Evolutionary conservation across 30 jellyfish, hydroid and myxozoan genomes (phyloP).

Genomic region (Hydractinia symbiolongicarpus): DNA sequence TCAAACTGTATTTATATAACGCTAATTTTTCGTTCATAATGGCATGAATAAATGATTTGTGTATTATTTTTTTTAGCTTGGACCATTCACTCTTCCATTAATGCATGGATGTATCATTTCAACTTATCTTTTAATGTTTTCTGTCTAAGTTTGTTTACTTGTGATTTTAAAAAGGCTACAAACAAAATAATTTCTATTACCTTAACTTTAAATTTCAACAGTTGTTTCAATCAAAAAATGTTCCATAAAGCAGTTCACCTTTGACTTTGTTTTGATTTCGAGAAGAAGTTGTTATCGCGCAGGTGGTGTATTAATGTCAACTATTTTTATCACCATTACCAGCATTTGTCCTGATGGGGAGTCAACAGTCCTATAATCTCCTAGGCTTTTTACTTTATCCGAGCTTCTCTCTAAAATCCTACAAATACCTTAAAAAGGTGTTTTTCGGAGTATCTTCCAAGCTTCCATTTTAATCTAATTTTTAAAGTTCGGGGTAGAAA

Average conservation of each 20-base stretch:
- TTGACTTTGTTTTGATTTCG: conserved; percentile 81
- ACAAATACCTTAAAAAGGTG: no score
- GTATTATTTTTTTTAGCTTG: conserved; percentile 26
- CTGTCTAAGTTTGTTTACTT: background rate
- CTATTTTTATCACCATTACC: background rate
- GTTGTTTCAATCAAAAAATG: conserved; percentile 78
- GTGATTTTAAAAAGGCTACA: background rate
- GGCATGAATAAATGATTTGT: background rate
- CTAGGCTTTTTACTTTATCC: no score
- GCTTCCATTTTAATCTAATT: no score
- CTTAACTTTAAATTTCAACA: conserved; percentile 22
- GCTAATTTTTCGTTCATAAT: background rate
- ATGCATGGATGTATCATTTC: conserved; percentile 93
- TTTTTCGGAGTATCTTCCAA: no score
- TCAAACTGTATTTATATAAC: no score
- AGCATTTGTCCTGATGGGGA: background rate
- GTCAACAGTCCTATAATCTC: no score
- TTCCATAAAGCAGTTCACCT: conserved; percentile 59
- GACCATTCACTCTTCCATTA: conserved; percentile 60
- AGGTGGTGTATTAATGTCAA: conserved; percentile 33
- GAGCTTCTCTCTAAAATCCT: no score
- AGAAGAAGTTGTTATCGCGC: conserved; percentile 95
- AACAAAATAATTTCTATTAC: background rate
- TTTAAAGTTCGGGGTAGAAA: no score
- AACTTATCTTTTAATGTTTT: background rate